Conservation (phyloP, 2,888 invertebrate species). For the Strigamia crassipes region DNA sequence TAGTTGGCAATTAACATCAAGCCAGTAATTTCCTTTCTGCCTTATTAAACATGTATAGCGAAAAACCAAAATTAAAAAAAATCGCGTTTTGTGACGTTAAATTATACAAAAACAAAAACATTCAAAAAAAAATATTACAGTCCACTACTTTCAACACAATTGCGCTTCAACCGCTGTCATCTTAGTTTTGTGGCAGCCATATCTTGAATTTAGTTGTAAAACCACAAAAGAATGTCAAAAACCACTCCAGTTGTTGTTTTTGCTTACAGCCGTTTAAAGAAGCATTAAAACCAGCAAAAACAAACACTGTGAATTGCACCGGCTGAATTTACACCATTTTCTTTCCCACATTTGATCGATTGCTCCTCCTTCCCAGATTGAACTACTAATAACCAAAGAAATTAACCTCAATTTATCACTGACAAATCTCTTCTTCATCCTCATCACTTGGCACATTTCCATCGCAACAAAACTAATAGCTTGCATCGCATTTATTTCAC, state of each 20-base stretch:
- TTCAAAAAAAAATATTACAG: too few species aligned
- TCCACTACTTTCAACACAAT: too few species aligned
- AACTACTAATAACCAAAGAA: background rate
- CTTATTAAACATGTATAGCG: background rate
- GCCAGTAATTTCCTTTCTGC: background rate
- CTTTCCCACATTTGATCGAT: background rate
- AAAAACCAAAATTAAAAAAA: too few species aligned
- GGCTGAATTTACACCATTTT: background rate
- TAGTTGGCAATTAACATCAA: background rate
- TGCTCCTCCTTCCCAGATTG: background rate
- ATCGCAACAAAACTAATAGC: background rate
- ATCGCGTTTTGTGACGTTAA: too few species aligned
- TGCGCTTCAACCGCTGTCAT: too few species aligned
- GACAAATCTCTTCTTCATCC: background rate
- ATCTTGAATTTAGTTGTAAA: too few species aligned
- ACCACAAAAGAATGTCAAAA: too few species aligned
- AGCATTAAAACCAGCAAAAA: too few species aligned
- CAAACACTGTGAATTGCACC: background rate
- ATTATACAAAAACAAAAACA: background rate
- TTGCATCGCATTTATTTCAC: background rate
- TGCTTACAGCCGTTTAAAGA: too few species aligned
- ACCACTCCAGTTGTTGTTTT: too few species aligned
- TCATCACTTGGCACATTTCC: background rate
- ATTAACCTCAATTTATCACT: conserved; percentile 4
- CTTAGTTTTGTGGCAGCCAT: too few species aligned